Conservation (phyloP, 2,797 vertebrate genomes). For the Gallirallus australis region DNA sequence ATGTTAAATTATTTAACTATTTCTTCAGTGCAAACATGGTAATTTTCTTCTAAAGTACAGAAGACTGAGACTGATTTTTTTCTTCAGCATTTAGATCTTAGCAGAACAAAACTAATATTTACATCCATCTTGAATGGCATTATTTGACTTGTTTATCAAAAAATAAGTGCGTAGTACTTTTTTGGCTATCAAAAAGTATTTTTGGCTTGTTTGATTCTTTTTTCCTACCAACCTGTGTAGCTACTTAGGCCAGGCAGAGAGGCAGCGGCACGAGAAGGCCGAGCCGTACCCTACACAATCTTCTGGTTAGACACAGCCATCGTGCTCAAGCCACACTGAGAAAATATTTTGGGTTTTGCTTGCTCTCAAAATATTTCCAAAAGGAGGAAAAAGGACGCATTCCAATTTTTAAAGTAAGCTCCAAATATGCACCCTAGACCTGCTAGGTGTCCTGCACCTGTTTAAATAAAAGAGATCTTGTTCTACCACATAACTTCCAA, state of each 20-base stretch:
- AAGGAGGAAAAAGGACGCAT: background rate
- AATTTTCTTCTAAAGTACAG: slow-evolving; percentile 15
- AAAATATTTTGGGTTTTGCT: background rate
- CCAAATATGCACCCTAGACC: slow-evolving; percentile 6
- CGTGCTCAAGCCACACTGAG: background rate
- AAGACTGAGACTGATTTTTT: slow-evolving; percentile 10
- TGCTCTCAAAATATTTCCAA: background rate
- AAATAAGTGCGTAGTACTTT: background rate
- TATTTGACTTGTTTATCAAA: slow-evolving; percentile 7
- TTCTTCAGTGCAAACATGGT: slow-evolving; percentile 35
- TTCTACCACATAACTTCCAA: slow-evolving; percentile 17
- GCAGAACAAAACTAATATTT: slow-evolving; percentile 42
- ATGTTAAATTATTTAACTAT: slow-evolving; percentile 65
- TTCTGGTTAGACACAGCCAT: background rate
- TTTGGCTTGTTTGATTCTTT: slow-evolving; percentile 43
- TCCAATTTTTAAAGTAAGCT: slow-evolving; percentile 5
- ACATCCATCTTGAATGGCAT: slow-evolving; percentile 25
- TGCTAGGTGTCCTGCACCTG: slow-evolving; percentile 68
- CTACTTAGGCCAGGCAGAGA: background rate
- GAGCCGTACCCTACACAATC: background rate
- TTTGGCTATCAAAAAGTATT: background rate
- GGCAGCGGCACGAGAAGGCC: background rate
- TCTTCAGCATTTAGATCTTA: slow-evolving; percentile 32
- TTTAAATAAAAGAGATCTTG: slow-evolving; percentile 52
- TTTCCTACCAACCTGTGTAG: background rate